phyloP scores from a whole-genome alignment of 2,797 vertebrate species.

The Phylloscopus collybita region DNA sequence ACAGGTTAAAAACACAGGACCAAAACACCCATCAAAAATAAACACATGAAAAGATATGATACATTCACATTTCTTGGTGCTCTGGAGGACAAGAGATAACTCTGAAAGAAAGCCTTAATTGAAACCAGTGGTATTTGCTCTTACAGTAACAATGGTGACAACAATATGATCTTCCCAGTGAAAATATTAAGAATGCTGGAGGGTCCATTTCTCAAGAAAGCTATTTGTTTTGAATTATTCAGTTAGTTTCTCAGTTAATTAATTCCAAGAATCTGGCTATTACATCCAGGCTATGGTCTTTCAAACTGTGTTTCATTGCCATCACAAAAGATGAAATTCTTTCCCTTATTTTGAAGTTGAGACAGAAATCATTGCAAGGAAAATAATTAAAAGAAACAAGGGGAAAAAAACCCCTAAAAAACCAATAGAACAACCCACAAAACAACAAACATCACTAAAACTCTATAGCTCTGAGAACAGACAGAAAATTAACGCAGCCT shows the following conservation, averaged over 20 bases:
- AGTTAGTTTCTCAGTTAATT: slow-evolving; percentile 25
- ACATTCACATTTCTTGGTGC: not conserved
- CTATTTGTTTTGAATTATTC: slow-evolving; percentile 22
- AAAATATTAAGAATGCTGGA: not conserved
- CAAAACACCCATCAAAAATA: not conserved
- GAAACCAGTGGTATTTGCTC: not conserved
- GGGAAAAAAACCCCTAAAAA: not conserved
- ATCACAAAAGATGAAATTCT: not conserved
- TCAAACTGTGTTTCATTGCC: slow-evolving; percentile 12
- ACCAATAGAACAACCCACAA: not conserved
- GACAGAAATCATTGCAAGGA: not conserved
- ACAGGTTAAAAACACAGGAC: not conserved
- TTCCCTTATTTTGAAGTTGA: not conserved
- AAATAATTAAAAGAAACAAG: not conserved
- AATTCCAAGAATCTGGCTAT: slow-evolving; percentile 15
- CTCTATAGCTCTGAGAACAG: not conserved
- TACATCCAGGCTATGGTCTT: slow-evolving; percentile 1
- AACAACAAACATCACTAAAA: not conserved
- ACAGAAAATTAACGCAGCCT: not conserved
- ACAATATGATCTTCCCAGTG: not conserved
- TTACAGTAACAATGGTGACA: not conserved
- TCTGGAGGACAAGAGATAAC: not conserved
- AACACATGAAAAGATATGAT: fast-evolving
- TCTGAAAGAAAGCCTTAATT: not conserved
- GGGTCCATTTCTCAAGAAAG: not conserved